Evolutionary conservation across 2,797 vertebrate genomes (phyloP).

Genomic region (Semotilus atromaculatus): DNA sequence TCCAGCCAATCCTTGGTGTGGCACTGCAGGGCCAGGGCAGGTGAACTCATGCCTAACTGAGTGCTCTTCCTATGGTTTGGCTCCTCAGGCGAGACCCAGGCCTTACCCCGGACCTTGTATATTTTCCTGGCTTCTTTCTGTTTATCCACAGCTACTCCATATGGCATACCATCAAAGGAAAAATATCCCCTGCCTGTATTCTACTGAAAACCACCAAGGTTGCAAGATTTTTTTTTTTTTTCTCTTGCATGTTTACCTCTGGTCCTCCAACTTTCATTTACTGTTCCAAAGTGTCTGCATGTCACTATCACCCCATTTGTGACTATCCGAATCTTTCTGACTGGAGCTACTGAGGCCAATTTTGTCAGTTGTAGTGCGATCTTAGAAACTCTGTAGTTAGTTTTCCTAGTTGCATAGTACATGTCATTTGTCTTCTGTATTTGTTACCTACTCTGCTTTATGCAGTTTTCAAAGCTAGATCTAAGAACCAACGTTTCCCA

Average conservation of each 20-base stretch:
- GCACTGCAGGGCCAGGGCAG: constrained; percentile 56
- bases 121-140: constrained; percentile 95
- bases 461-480: not conserved
- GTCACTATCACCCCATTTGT: constrained; percentile 62
- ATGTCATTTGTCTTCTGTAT: not conserved
- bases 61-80: constrained; percentile 72
- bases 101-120: constrained; percentile 81
- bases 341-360: not conserved
- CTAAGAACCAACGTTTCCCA: not conserved
- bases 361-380: not conserved
- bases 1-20: constrained; percentile 54
- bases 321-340: constrained; percentile 23
- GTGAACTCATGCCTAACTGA: constrained; percentile 75
- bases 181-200: constrained; percentile 46
- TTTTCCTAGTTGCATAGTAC: not conserved
- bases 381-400: not conserved
- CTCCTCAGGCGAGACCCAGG: constrained; percentile 76
- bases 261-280: constrained; percentile 43
- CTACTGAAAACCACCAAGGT: constrained; percentile 61
- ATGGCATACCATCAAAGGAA: constrained; percentile 78
- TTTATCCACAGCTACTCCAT: constrained; percentile 86
- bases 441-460: not conserved
- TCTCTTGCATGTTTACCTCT: constrained; percentile 65
- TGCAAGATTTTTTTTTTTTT: constrained; percentile 60
- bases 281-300: constrained; percentile 59